Conservation (phyloP, 2,113 vertebrate genomes). For the Baryphthengus martii region DNA sequence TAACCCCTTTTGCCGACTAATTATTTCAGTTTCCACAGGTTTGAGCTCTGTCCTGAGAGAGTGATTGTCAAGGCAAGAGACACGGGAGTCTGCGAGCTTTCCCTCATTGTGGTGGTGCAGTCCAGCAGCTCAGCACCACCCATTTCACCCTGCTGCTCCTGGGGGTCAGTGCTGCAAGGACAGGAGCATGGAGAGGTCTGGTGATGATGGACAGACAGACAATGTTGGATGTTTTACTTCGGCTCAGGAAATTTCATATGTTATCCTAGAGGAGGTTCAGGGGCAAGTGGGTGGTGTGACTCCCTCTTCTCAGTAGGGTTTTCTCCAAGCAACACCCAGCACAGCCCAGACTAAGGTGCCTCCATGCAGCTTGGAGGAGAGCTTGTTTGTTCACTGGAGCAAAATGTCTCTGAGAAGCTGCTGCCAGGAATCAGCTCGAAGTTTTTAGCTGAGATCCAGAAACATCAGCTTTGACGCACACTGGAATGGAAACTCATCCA, state of each 20-base stretch:
- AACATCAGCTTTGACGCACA: neutral
- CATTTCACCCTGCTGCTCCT: neutral
- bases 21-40: neutral
- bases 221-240: neutral
- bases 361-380: neutral
- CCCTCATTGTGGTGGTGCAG: fast-evolving
- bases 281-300: neutral
- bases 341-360: neutral
- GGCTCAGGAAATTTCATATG: neutral
- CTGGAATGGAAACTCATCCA: neutral
- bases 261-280: neutral
- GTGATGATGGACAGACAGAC: neutral
- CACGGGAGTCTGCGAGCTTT: fast-evolving
- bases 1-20: neutral
- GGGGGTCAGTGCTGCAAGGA: neutral
- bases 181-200: neutral
- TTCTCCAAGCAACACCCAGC: neutral
- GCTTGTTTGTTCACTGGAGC: neutral
- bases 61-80: neutral
- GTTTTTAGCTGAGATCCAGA: neutral
- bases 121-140: neutral
- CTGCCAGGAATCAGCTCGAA: neutral
- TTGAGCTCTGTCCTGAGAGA: neutral
- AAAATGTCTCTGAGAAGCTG: neutral
- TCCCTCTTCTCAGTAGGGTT: neutral